Evolutionary conservation across 1,140 invertebrate genomes (phyloP), one percentile per base, ranked within the genome.

Genomic region (Physella acuta): DNA sequence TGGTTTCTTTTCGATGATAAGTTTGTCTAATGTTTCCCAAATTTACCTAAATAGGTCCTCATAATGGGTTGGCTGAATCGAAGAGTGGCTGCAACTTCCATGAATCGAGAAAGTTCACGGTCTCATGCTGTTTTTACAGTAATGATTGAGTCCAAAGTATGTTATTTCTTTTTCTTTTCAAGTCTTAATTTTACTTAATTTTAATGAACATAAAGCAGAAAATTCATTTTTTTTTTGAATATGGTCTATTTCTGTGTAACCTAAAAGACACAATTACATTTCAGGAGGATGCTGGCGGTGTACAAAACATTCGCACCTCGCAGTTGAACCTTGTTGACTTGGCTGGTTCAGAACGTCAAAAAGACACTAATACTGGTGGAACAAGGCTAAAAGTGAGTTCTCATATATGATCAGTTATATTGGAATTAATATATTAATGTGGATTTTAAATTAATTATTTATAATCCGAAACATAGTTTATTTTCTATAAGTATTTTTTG

Each of bases 261-360:
- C 20, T 44, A 44, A 44, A 44, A 44, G 20, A n/a, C n/a, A n/a
- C n/a, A n/a, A n/a, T n/a, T n/a, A 55, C 26, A 26, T 76, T 56
- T 49, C 60, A 81, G 80, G 75, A 78, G 39, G 69, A 73, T 37
- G 77, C 75, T 33, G 76, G 73, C 68, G 79, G 77, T 14, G 70
- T 84, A 30, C 74, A 79, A 52, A 79, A 81, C 53, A 66, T 84
- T 3, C 61, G 72, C 37, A 75, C 73, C 26, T 82, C 80, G 3
- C 76, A 78, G 51, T 62, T 85, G 26, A 94, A 94, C 83, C 84
- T 95, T 14, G 93, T 95, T 0, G 93, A 95, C 84, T 82, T 95
- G 55, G 93, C 93, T 52, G 94, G 94, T 1, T 94, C 92, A 0
- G 93, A 95, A 83, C 86, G 92, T 66, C 82, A 83, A 71, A 84